phyloP scores from a whole-genome alignment of 2,888 invertebrate genomes.

The Chymomyza caudatula region DNA sequence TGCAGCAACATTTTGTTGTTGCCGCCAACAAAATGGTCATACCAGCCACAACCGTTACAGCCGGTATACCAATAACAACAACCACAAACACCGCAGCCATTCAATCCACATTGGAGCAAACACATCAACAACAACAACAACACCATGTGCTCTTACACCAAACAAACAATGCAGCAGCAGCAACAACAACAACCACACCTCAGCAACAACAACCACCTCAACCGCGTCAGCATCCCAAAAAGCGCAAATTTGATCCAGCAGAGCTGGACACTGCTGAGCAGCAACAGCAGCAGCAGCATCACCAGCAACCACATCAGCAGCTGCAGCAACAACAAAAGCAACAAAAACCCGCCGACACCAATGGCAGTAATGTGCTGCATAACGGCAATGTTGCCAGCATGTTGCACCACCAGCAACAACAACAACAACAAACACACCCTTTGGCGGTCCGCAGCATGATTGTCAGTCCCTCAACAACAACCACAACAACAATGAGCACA shows the following conservation, averaged over 20 bases:
- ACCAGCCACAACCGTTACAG: constrained; percentile 61
- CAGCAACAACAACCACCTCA: constrained; percentile 77
- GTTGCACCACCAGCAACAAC: constrained; percentile 31
- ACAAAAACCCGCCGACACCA: constrained; percentile 58
- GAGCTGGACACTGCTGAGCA: constrained; percentile 76
- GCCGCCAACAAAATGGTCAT: constrained; percentile 73
- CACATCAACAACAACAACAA: constrained; percentile 67
- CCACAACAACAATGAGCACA: constrained; percentile 19
- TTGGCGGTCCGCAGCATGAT: constrained; percentile 54
- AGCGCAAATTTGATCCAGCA: constrained; percentile 81
- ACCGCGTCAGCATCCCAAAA: constrained; percentile 92
- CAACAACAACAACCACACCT: constrained; percentile 80
- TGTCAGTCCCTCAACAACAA: constrained; percentile 44
- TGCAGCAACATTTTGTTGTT: constrained; percentile 58
- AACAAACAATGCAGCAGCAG: constrained; percentile 42
- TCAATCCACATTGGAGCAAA: not conserved
- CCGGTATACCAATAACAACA: constrained; percentile 79
- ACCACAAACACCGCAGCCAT: constrained; percentile 38
- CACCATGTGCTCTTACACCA: constrained; percentile 70
- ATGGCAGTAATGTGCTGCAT: constrained; percentile 54
- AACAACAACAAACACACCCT: constrained; percentile 15
- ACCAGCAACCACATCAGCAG: constrained; percentile 27
- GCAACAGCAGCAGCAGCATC: constrained; percentile 46
- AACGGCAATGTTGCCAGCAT: constrained; percentile 68
- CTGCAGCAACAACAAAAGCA: constrained; percentile 53